Percentiles rank a stretch among this genome's conserved stretches.
Conservation (phyloP, 2,888 invertebrate genomes). For the Tortricodes alternella region DNA sequence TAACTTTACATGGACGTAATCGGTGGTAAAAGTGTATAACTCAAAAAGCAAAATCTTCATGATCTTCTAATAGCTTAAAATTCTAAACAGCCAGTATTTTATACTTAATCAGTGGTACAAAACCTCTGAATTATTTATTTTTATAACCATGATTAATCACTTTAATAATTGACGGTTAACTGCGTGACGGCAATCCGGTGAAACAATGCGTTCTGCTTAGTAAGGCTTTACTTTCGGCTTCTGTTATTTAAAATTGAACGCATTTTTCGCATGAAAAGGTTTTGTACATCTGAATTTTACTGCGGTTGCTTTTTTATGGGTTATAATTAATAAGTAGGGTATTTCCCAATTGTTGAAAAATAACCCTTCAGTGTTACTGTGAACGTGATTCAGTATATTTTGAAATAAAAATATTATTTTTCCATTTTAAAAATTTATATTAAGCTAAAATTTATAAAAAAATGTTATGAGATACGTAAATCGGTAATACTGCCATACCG, state of each 20-base stretch:
- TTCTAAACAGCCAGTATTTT: not conserved
- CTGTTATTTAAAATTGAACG: slow-evolving; percentile 3
- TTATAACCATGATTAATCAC: slow-evolving; percentile 21
- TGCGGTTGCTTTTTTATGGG: not conserved
- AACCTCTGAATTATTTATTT: slow-evolving; percentile 11
- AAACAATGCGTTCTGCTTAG: slow-evolving; percentile 25
- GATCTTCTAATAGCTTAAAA: too few species aligned
- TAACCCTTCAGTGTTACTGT: too few species aligned
- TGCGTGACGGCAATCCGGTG: slow-evolving; percentile 5
- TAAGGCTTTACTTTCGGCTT: slow-evolving; percentile 2
- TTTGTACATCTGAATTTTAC: not conserved
- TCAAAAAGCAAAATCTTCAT: too few species aligned
- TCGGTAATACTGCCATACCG: too few species aligned
- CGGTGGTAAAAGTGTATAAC: too few species aligned
- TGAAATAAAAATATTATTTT: too few species aligned
- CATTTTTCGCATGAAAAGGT: slow-evolving; percentile 14
- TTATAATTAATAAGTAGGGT: not conserved
- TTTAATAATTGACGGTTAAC: slow-evolving; percentile 27
- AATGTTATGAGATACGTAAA: too few species aligned
- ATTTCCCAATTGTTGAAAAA: too few species aligned
- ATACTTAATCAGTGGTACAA: slow-evolving; percentile 1
- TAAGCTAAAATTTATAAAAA: too few species aligned
- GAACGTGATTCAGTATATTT: too few species aligned
- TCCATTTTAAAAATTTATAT: too few species aligned
- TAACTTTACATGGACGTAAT: too few species aligned